These are phyloP conservation scores for Acanthis flammea DNA, from an alignment of 2,797 vertebrate species.

Conservation along the genomic window DNA sequence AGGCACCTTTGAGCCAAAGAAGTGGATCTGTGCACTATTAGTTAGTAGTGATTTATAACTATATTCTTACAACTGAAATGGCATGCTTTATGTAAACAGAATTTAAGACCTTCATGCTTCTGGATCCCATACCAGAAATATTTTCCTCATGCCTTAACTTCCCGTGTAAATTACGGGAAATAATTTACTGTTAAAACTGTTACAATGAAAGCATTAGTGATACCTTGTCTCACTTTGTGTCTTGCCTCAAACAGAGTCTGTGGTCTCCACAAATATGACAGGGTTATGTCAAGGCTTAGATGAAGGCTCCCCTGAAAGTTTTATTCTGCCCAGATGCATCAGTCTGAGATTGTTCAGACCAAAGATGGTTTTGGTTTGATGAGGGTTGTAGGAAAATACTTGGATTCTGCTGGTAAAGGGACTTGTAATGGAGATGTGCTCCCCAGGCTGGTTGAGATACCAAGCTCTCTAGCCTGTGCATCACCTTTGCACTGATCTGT, in stretches of 20 bases:
- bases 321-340: not conserved
- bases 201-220: not conserved
- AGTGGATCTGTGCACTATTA: not conserved
- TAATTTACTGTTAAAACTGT: too few species aligned
- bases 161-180: fast-evolving
- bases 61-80: not conserved
- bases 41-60: not conserved
- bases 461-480: not conserved
- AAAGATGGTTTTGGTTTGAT: not conserved
- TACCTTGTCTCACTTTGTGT: not conserved
- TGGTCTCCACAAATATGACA: not conserved
- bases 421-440: not conserved
- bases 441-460: not conserved
- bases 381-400: not conserved
- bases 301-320: not conserved
- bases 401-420: not conserved
- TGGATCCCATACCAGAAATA: not conserved
- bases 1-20: not conserved
- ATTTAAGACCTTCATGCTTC: not conserved
- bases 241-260: not conserved
- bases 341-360: not conserved
- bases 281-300: not conserved
- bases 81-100: not conserved
- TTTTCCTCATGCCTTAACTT: not conserved
- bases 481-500: not conserved